phyloP scores from a whole-genome alignment of 2,888 invertebrate species.

The Pristionchus fissidentatus region DNA sequence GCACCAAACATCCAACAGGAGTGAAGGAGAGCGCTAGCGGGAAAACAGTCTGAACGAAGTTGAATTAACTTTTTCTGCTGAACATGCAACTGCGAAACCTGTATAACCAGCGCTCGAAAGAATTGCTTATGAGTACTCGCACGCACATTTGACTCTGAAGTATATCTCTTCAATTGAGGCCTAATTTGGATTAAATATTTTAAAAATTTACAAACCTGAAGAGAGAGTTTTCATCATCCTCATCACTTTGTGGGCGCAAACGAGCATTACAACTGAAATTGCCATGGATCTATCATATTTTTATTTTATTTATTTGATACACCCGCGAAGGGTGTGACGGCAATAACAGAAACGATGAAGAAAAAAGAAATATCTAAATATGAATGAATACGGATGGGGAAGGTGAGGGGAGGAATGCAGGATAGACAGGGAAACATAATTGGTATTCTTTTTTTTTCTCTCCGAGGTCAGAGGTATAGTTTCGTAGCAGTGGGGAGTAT shows the following conservation, averaged over 20 bases:
- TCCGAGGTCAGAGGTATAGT: background rate
- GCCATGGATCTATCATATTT: background rate
- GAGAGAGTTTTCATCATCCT: conserved; percentile 14
- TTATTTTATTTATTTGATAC: no score
- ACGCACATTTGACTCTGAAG: background rate
- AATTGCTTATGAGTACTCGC: conserved; percentile 26
- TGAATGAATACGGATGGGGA: no score
- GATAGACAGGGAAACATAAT: no score
- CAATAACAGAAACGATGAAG: no score
- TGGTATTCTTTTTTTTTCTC: no score
- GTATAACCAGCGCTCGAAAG: conserved; percentile 25
- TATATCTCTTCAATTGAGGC: background rate
- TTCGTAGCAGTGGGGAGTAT: background rate
- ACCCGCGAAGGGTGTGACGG: no score
- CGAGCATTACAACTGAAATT: conserved; percentile 33
- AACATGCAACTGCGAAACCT: background rate
- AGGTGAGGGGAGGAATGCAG: no score
- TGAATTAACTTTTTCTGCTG: background rate
- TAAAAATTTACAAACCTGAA: background rate
- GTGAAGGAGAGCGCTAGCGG: conserved; percentile 13
- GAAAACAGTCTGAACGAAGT: background rate
- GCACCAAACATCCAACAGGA: background rate
- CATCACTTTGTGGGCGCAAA: background rate
- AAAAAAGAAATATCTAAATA: no score
- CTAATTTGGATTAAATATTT: background rate